Evolutionary conservation across 2,888 invertebrate genomes (phyloP).

Genomic region (Chirona hameri): DNA sequence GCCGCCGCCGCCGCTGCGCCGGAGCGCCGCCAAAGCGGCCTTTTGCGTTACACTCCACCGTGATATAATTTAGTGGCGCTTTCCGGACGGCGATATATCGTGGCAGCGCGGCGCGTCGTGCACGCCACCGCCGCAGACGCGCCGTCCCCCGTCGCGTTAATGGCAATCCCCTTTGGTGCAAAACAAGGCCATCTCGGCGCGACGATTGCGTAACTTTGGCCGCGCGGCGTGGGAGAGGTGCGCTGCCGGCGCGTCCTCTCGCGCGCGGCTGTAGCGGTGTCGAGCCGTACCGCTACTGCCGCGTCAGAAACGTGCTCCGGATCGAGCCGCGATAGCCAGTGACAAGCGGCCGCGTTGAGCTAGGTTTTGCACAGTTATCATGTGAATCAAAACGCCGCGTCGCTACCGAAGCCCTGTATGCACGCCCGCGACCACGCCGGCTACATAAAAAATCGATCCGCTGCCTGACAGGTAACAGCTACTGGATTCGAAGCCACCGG

Average conservation of each 20-base stretch:
- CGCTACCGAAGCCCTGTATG: constrained; percentile 8
- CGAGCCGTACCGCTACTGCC: neutral
- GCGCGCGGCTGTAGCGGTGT: neutral
- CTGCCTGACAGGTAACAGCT: neutral
- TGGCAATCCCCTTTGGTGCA: constrained; percentile 10
- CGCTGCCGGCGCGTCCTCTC: neutral
- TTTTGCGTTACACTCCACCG: neutral
- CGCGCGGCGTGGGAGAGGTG: neutral
- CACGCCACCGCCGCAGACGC: neutral
- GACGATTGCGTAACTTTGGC: neutral
- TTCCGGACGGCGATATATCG: neutral
- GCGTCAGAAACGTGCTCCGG: neutral
- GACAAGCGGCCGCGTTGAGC: constrained; percentile 12
- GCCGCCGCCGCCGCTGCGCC: no score
- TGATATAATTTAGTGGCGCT: constrained; percentile 5
- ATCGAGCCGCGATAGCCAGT: neutral
- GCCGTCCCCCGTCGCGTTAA: constrained; percentile 7
- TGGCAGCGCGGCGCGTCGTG: neutral
- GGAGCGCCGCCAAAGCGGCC: no score
- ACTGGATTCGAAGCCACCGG: neutral
- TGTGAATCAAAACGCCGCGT: constrained; percentile 12
- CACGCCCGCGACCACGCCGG: neutral
- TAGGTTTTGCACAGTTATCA: constrained; percentile 10
- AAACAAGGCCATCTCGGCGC: constrained; percentile 10
- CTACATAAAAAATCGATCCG: constrained; percentile 24